Evolutionary conservation across 2,888 invertebrate species (phyloP).

Genomic region (Hyalella azteca): DNA sequence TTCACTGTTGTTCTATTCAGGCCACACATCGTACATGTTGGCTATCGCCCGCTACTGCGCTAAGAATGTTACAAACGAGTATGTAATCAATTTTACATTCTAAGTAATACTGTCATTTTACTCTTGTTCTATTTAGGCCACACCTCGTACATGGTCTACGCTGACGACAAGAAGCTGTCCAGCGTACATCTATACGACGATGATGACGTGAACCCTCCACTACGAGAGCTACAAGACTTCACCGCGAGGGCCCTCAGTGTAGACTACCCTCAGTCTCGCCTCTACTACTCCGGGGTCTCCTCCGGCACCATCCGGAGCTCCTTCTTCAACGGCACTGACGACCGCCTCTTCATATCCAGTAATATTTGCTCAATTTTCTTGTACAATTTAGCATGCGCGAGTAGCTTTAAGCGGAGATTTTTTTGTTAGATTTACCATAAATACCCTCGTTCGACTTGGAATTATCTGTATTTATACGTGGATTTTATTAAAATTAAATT

Average conservation of each 20-base stretch:
- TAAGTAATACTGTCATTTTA: conserved; percentile 59
- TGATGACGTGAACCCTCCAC: conserved; percentile 76
- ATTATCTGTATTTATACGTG: no score
- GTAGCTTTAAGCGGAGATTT: no score
- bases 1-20: no score
- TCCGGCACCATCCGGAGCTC: conserved; percentile 82
- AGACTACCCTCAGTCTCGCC: conserved; percentile 72
- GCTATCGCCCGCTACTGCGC: background rate
- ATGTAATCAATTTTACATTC: background rate
- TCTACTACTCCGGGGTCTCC: conserved; percentile 90
- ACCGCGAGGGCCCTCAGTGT: conserved; percentile 70
- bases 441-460: no score
- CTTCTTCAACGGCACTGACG: conserved; percentile 78
- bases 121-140: conserved; percentile 73
- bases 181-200: conserved; percentile 78
- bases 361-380: no score
- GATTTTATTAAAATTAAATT: no score
- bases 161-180: conserved; percentile 79
- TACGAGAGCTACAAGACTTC: conserved; percentile 69
- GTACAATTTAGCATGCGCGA: no score
- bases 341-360: conserved; percentile 74
- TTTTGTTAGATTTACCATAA: no score
- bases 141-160: conserved; percentile 82
- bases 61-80: background rate
- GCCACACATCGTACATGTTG: no score